Conservation (phyloP, 2,113 vertebrate genomes). For the Tyrannus savana region DNA sequence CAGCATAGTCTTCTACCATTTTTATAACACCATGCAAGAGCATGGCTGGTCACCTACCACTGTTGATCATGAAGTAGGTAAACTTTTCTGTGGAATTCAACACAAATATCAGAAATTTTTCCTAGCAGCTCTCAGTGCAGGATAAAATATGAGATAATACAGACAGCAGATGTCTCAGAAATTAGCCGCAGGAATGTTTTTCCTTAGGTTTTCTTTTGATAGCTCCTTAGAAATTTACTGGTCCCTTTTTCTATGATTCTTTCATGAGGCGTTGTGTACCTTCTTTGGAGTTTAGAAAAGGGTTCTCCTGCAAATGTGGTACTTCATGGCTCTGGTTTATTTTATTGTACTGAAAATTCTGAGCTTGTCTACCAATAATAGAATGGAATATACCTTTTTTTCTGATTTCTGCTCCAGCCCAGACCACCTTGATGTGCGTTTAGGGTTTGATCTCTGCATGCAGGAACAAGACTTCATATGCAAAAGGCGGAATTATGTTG, state of each 20-base stretch:
- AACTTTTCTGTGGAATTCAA: background rate
- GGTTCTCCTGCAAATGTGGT: background rate
- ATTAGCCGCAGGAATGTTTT: background rate
- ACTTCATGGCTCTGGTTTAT: background rate
- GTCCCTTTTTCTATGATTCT: background rate
- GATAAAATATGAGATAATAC: background rate
- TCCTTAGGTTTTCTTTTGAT: background rate
- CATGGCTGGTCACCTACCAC: fast-evolving
- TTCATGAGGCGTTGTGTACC: background rate
- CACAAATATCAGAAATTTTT: background rate
- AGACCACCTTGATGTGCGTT: constrained; percentile 75
- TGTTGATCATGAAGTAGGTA: background rate
- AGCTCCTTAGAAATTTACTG: background rate
- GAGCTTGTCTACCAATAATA: background rate
- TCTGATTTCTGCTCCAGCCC: constrained; percentile 18
- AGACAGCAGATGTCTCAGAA: background rate
- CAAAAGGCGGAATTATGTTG: constrained; percentile 76
- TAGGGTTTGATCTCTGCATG: constrained; percentile 77
- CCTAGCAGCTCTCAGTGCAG: background rate
- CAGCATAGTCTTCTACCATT: background rate
- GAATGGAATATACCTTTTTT: background rate
- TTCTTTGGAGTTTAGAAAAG: background rate
- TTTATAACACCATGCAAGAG: background rate
- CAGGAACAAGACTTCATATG: constrained; percentile 81
- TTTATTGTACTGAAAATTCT: background rate